Evolutionary conservation across 2,113 vertebrate genomes (phyloP), one percentile per base, ranked within the genome.

Genomic region (Sylvietta virens): DNA sequence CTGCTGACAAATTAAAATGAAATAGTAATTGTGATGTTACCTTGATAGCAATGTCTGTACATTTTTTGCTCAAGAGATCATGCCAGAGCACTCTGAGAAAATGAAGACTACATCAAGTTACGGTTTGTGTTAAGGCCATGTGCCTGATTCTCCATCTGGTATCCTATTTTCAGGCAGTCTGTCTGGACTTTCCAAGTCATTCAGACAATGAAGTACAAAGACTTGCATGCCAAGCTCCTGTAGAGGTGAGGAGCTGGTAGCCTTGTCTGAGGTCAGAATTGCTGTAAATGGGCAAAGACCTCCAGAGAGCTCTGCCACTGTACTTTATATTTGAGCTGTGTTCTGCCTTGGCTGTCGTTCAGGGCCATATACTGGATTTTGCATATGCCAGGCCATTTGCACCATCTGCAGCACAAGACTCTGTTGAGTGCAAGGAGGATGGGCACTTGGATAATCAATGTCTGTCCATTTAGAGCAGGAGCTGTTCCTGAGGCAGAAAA

Each of bases 171-270:
- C 65, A 79, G 60, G 28, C 56, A 60, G 21, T 47, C 33, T 78
- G 62, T 20, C 16, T 64, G 50, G 28, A 48, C 26, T 69, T 28
- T 57, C 37, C 45, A 57, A 40, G 31, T 42, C 80, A 10, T 72
- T 58, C 21, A 80, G 30, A 22, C 23, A 28, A 3, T 40, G n/a
- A 70, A 8, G 6, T 76, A 27, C 58, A 47, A 70, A 67, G 35
- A 10, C 10, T 30, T 58, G 15, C 10, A 15, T 1, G 2, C 6
- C 11, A 8, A 65, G 24, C 5, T 56, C 18, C 27, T 8, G 2
- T 45, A 31, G 16, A 72, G 57, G 3, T 17, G 5, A 50, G 35
- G 20, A 76, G 6, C 31, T 18, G 15, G 42, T 60, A 74, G 20
- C 20, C 11, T 26, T 37, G 10, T 72, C 62, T 86, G 67, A 82